Base-by-base conservation (phyloP, 2,113 vertebrate species). In the Sylvicapra grimmia region DNA sequence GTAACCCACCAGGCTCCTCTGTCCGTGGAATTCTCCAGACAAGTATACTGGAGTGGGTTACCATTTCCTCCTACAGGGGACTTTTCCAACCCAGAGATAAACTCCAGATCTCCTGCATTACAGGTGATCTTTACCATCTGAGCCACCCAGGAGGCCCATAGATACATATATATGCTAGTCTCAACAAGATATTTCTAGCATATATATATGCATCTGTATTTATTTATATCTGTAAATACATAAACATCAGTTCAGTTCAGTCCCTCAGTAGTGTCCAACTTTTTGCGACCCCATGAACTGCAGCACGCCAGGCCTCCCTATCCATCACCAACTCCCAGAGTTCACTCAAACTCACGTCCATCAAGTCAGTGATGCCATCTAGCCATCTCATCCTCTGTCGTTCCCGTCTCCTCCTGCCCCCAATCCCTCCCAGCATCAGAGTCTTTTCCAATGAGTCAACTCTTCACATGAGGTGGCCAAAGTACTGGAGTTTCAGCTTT, bases 201-300 rank as follows among this genome's bases (percentile, higher is more conserved):
- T 72, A 36, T 21, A 36, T 72, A 36, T 36, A 72, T 36, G n/a
- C n/a, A 72, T 72, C 18, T 68, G 4, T 36, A 68, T 68, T 68
- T 72, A 72, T 36, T 44, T 44, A 44, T 44, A 36, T 21, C 65
- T 72, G 18, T 72, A 72, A 40, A 40, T 13, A 86, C 40, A 61
- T 21, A 86, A 44, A 44, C 5, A 47, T 18, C 56, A 53, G 6
- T 8, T 56, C 54, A 56, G 3, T 56, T 56, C 21, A 56, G 19
- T 56, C 54, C 0, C 54, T 56, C 54, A 56, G 19, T 8, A 1
- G 0, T 8, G 54, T 56, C 54, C 3, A 8, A 56, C 8, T 56
- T 8, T 23, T 23, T 21, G 8, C 0, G 8, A 23, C 21, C 54
- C 3, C 54, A 56, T 23, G 54, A 58, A 56, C 0, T 0, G 54